Percentiles rank a stretch among this genome's conserved stretches.
Conservation (phyloP, 1,140 invertebrate genomes). For the Araneus ventricosus region DNA sequence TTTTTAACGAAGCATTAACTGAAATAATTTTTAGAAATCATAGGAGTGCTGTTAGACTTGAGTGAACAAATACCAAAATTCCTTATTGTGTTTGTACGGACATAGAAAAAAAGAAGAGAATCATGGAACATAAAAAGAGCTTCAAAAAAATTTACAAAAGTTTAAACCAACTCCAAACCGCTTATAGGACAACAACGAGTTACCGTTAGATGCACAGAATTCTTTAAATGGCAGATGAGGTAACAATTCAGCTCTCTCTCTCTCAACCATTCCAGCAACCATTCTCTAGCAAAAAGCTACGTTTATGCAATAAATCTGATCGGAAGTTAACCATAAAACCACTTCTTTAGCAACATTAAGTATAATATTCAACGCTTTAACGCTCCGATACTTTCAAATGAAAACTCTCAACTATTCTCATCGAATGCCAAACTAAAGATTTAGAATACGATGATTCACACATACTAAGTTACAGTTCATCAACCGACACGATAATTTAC, state of each 20-base stretch:
- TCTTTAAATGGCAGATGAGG: neutral
- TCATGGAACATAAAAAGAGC: too few species aligned
- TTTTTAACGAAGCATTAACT: too few species aligned
- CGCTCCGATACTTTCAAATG: neutral
- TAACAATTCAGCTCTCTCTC: neutral
- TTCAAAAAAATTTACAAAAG: too few species aligned
- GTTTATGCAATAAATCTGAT: neutral
- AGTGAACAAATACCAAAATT: too few species aligned
- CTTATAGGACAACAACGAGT: too few species aligned
- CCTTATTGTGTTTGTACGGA: too few species aligned
- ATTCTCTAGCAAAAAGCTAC: neutral
- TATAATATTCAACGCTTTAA: neutral
- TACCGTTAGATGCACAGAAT: too few species aligned
- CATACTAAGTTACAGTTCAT: neutral
- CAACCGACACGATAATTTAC: constrained; percentile 3
- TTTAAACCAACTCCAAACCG: too few species aligned
- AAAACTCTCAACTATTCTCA: neutral
- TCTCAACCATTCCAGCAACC: neutral
- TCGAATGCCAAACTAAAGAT: neutral
- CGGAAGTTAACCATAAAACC: neutral
- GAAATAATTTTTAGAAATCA: too few species aligned
- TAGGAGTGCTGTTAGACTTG: too few species aligned
- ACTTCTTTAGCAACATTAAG: neutral
- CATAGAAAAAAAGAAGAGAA: too few species aligned
- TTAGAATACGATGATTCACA: neutral